Percentiles rank a stretch among this genome's conserved stretches.
These are phyloP conservation scores for Drosophila yakuba DNA, from an alignment of 1,140 invertebrate genomes.

Conservation along the genomic window DNA sequence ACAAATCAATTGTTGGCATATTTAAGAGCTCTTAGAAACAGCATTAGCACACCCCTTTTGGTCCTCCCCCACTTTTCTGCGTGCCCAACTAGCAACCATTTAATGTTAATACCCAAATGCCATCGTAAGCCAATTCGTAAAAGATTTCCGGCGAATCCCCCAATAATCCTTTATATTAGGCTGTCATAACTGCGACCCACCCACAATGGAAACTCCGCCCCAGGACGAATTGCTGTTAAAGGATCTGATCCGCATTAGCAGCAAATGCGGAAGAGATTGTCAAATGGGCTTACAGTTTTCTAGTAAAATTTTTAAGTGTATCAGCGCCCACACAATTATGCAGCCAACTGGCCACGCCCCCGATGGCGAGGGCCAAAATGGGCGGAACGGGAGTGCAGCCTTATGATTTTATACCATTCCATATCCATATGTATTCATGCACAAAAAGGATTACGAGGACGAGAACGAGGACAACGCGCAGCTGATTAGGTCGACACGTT, in stretches of 20 bases:
- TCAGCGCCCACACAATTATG: slow-evolving; percentile 74
- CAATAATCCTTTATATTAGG: slow-evolving; percentile 32
- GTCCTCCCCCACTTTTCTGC: background rate
- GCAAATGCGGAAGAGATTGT: slow-evolving; percentile 5
- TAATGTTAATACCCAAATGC: slow-evolving; percentile 18
- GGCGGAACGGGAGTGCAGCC: slow-evolving; percentile 20
- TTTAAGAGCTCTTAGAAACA: background rate
- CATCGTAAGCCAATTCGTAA: slow-evolving; percentile 32
- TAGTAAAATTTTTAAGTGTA: slow-evolving; percentile 48
- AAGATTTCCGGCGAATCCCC: slow-evolving; percentile 4
- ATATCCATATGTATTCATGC: background rate
- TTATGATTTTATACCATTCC: slow-evolving; percentile 47
- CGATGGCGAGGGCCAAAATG: too few species aligned
- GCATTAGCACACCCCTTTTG: slow-evolving; percentile 6
- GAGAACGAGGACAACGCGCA: slow-evolving; percentile 10
- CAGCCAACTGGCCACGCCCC: slow-evolving; percentile 50
- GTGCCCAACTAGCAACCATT: background rate
- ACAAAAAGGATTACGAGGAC: slow-evolving; percentile 64
- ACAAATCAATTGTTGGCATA: background rate
- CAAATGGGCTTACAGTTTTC: slow-evolving; percentile 8
- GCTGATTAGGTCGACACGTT: slow-evolving; percentile 75
- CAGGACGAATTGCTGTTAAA: background rate
- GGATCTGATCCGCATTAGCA: slow-evolving; percentile 16
- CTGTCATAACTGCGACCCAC: slow-evolving; percentile 34
- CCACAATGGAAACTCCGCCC: background rate